Conservation (phyloP, 2,797 vertebrate genomes). For the Coluber constrictor region DNA sequence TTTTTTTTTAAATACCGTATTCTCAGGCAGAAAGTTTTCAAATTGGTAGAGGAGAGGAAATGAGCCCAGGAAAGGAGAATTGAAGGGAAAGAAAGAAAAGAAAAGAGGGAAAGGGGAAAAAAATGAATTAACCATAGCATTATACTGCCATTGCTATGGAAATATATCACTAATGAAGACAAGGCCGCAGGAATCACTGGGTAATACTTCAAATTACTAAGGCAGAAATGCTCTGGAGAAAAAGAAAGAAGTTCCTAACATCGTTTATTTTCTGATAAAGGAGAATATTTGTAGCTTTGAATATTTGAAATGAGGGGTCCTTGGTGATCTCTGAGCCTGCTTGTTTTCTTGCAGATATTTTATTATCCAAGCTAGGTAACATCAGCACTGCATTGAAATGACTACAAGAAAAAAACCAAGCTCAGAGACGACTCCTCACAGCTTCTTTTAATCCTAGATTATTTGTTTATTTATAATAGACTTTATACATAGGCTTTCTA, state of each 20-base stretch:
- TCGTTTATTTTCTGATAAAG: constrained; percentile 63
- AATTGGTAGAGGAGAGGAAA: neutral
- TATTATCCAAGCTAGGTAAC: neutral
- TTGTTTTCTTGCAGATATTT: neutral
- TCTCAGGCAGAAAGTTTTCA: neutral
- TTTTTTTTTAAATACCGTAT: neutral
- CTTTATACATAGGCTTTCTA: neutral
- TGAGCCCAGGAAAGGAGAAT: neutral
- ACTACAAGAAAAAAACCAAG: neutral
- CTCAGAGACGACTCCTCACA: neutral
- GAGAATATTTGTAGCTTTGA: neutral
- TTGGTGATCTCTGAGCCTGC: neutral
- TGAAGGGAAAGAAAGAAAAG: neutral
- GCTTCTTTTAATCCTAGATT: neutral
- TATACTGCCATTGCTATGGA: neutral
- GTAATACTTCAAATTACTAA: neutral
- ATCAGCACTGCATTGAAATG: neutral
- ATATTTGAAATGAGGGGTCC: neutral
- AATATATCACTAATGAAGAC: neutral
- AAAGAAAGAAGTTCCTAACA: neutral
- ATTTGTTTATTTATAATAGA: neutral
- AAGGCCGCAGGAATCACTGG: neutral
- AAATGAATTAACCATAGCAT: neutral
- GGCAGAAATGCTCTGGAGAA: constrained; percentile 21
- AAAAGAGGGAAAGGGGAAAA: neutral